Percentiles rank a stretch among this genome's conserved stretches.
These are phyloP conservation scores for Anguilla anguilla DNA, from an alignment of 2,797 vertebrate species.

Conservation along the genomic window DNA sequence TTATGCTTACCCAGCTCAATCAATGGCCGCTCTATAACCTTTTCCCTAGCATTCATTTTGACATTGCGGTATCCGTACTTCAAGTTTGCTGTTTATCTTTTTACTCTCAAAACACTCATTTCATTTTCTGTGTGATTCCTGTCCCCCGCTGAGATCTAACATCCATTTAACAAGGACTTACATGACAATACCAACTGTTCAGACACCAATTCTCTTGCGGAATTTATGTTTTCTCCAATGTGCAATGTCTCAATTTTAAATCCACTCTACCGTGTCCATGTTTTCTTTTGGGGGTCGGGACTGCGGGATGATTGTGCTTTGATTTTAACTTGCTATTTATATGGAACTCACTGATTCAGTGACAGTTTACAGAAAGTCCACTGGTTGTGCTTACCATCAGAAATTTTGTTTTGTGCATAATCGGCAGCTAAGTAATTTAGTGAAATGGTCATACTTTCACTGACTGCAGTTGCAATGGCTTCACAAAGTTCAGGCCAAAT, in stretches of 20 bases:
- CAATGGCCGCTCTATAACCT: background rate
- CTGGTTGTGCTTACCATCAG: background rate
- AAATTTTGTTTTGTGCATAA: background rate
- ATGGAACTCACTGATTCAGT: background rate
- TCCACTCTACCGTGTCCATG: background rate
- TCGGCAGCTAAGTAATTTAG: background rate
- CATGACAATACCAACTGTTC: background rate
- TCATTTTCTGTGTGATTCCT: background rate
- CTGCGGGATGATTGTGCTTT: background rate
- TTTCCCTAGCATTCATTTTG: background rate
- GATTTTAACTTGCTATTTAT: background rate
- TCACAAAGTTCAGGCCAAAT: too few relatives aligned
- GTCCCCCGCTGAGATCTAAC: background rate
- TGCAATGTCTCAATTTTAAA: slow-evolving; percentile 3
- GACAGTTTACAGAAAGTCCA: background rate
- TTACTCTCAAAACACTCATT: background rate
- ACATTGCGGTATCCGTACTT: background rate
- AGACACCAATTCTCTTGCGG: background rate
- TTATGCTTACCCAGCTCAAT: background rate
- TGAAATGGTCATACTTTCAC: background rate
- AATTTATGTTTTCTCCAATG: background rate
- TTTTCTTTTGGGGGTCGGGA: background rate
- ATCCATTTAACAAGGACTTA: background rate
- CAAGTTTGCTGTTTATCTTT: background rate
- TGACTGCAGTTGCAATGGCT: too few relatives aligned